phyloP scores from a whole-genome alignment of 2,113 vertebrate species.

The Campylorhamphus procurvoides region DNA sequence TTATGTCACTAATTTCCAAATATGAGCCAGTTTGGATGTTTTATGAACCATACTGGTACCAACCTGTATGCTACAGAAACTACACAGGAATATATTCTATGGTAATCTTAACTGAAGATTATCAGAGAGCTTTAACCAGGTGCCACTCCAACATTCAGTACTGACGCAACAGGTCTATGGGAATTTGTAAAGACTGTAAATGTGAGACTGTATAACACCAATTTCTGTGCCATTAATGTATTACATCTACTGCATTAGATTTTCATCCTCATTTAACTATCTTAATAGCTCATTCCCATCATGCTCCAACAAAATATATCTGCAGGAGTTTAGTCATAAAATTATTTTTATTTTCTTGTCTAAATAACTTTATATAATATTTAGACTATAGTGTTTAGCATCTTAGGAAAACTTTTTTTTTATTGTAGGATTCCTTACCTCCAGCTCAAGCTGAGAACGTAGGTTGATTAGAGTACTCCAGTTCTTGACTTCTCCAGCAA shows the following conservation, averaged over 20 bases:
- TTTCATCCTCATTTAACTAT: not conserved
- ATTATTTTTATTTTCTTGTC: not conserved
- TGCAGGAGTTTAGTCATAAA: not conserved
- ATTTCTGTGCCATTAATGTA: not conserved
- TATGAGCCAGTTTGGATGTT: not conserved
- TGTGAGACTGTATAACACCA: not conserved
- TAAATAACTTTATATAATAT: not conserved
- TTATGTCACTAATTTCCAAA: not conserved
- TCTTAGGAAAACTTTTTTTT: not conserved
- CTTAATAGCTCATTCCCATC: not conserved
- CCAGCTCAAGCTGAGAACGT: constrained; percentile 84
- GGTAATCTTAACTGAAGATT: not conserved
- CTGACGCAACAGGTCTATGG: not conserved
- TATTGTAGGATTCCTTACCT: constrained; percentile 75
- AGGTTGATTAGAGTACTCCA: constrained; percentile 94
- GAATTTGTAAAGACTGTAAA: not conserved
- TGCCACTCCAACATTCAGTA: not conserved
- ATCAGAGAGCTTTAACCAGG: not conserved
- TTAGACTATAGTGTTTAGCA: not conserved
- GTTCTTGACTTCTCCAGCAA: constrained; percentile 88
- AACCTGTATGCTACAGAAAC: not conserved
- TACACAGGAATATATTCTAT: not conserved
- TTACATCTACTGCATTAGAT: not conserved
- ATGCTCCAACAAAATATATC: not conserved
- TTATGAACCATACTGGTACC: not conserved